A percentile compares a stretch with the other conserved stretches of the same genome.
phyloP scores from a whole-genome alignment of 1,140 invertebrate genomes.

The Drosophila ogumai region DNA sequence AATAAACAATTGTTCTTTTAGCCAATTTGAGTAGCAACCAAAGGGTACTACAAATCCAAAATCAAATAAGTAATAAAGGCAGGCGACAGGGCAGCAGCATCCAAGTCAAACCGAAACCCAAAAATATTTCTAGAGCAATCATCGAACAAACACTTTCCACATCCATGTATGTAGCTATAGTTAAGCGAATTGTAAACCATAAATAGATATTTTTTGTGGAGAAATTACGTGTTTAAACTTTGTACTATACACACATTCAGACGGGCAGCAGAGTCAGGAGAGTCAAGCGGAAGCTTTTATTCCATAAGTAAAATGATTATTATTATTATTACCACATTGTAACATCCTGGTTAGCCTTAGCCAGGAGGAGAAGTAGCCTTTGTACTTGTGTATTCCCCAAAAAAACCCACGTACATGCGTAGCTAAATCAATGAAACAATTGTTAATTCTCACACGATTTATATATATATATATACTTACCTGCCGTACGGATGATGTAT shows the following conservation, averaged over 20 bases:
- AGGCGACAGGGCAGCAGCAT: neutral
- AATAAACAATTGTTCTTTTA: conserved; percentile 44
- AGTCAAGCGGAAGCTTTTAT: conserved; percentile 25
- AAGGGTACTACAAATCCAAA: conserved; percentile 9
- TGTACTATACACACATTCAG: conserved; percentile 56
- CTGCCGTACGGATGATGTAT: conserved; percentile 3
- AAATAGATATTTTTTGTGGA: conserved; percentile 24
- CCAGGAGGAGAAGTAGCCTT: conserved; percentile 1
- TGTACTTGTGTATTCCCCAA: conserved; percentile 15
- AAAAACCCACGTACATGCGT: conserved; percentile 5
- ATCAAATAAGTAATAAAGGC: conserved; percentile 3
- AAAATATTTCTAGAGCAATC: conserved; percentile 14
- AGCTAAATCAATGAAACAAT: conserved; percentile 49
- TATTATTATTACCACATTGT: conserved; percentile 16
- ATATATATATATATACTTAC: conserved; percentile 10
- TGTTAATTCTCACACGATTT: conserved; percentile 41
- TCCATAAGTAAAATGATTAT: conserved; percentile 30
- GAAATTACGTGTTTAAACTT: conserved; percentile 38
- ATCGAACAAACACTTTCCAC: conserved; percentile 16
- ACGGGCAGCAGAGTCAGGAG: conserved; percentile 3
- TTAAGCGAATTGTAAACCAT: conserved; percentile 52
- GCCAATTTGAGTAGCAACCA: conserved; percentile 26
- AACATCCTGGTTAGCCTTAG: conserved; percentile 2
- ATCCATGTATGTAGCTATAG: conserved; percentile 39
- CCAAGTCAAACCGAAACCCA: conserved; percentile 1